phyloP scores from a whole-genome alignment of 2,113 vertebrate species.

The Phoenicopterus ruber region DNA sequence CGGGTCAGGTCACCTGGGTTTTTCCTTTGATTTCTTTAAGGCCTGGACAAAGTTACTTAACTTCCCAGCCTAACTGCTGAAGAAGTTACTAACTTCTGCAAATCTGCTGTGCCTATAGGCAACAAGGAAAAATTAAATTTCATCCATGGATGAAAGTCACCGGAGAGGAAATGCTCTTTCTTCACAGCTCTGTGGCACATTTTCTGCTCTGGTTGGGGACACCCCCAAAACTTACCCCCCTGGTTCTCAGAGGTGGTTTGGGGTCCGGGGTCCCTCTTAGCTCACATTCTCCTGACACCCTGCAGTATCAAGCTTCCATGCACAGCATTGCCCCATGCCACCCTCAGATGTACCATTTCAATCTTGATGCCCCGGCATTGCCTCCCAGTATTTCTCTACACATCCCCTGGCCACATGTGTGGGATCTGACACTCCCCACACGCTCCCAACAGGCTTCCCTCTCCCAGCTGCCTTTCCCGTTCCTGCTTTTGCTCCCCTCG shows the following conservation, averaged over 20 bases:
- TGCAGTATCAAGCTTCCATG: background rate
- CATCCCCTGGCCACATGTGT: rapidly evolving
- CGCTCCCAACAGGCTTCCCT: background rate
- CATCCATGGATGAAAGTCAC: background rate
- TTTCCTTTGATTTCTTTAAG: constrained; percentile 36
- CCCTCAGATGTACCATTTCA: background rate
- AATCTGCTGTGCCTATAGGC: background rate
- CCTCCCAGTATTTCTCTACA: background rate
- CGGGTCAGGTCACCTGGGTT: constrained; percentile 31
- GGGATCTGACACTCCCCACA: background rate
- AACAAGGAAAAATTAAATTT: constrained; percentile 24
- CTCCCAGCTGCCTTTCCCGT: background rate
- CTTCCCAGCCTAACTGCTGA: background rate
- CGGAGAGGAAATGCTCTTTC: background rate
- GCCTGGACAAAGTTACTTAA: constrained; percentile 25
- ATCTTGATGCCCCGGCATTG: rapidly evolving
- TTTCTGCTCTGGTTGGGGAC: background rate
- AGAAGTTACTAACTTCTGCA: constrained; percentile 40
- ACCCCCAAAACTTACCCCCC: background rate
- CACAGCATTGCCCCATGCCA: rapidly evolving
- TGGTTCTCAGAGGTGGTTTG: background rate
- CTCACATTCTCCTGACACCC: rapidly evolving
- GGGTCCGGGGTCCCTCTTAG: background rate
- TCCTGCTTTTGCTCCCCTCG: background rate
- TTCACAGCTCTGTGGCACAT: background rate